Conservation (phyloP, 92 coral and sea anemone species). For the Diadumene lineata region DNA sequence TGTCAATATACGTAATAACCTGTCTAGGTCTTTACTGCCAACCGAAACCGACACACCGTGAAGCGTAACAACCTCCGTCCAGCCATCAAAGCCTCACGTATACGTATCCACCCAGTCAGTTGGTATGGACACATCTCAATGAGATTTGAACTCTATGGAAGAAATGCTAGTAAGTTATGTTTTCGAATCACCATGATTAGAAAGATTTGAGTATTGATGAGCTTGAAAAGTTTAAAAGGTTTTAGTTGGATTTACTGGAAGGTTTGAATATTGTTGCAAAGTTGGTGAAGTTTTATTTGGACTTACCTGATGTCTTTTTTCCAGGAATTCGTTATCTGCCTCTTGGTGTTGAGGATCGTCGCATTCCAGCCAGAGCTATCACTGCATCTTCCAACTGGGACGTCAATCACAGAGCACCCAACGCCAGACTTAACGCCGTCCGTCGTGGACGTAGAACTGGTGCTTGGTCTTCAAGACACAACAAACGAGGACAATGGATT, state of each 20-base stretch:
- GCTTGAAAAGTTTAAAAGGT: too few relatives aligned
- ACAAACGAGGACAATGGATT: conserved; percentile 59
- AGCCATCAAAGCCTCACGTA: conserved; percentile 35
- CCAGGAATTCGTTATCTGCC: conserved; percentile 19
- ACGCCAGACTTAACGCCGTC: conserved; percentile 53
- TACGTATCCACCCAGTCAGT: conserved; percentile 42
- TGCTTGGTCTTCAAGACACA: conserved; percentile 72
- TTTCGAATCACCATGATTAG: too few relatives aligned
- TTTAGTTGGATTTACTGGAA: too few relatives aligned
- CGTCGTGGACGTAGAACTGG: conserved; percentile 62
- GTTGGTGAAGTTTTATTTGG: too few relatives aligned
- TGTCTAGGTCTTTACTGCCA: conserved; percentile 62
- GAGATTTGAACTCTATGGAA: conserved; percentile 59
- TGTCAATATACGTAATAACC: too few relatives aligned
- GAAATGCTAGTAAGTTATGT: conserved; percentile 55
- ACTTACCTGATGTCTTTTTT: not conserved
- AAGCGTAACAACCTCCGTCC: conserved; percentile 46
- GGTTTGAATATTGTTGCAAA: too few relatives aligned
- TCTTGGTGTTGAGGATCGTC: conserved; percentile 51
- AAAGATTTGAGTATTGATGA: too few relatives aligned
- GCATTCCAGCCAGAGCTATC: conserved; percentile 38
- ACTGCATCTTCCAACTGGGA: conserved; percentile 68
- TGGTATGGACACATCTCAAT: conserved; percentile 54
- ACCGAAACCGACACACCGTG: conserved; percentile 63
- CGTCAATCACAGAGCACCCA: conserved; percentile 63